Percentiles rank a stretch among this genome's conserved stretches.
phyloP scores from a whole-genome alignment of 2,888 invertebrate genomes.

The Tineola bisselliella region DNA sequence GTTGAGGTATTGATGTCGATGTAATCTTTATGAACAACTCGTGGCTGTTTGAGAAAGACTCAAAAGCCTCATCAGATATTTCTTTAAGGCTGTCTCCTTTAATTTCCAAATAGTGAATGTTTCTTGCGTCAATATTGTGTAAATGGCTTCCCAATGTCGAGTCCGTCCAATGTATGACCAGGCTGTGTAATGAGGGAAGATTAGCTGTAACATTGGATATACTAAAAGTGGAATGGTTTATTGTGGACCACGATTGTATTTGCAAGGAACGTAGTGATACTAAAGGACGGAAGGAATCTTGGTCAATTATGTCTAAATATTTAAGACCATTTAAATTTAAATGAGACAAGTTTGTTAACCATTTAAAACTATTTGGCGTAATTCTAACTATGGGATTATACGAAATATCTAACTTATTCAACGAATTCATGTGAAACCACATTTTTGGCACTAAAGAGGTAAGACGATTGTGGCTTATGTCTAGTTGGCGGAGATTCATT shows the following conservation, averaged over 20 bases:
- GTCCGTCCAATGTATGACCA: conserved; percentile 82
- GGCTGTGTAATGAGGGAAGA: conserved; percentile 76
- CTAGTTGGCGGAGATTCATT: conserved; percentile 75
- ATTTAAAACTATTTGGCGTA: conserved; percentile 75
- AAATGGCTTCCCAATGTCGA: conserved; percentile 78
- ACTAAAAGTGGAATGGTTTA: conserved; percentile 74
- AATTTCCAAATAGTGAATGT: conserved; percentile 82
- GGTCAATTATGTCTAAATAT: conserved; percentile 77
- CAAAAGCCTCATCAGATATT: conserved; percentile 82
- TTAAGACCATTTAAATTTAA: conserved; percentile 79
- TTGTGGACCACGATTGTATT: conserved; percentile 79
- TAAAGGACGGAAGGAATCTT: conserved; percentile 77
- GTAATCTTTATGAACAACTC: conserved; percentile 81
- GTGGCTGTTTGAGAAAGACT: conserved; percentile 77
- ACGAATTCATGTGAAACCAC: conserved; percentile 75
- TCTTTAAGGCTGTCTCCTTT: conserved; percentile 77
- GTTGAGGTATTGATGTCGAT: conserved; percentile 79
- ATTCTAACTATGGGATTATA: conserved; percentile 84
- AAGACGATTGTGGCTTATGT: conserved; percentile 81
- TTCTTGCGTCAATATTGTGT: conserved; percentile 79
- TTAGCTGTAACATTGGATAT: conserved; percentile 77
- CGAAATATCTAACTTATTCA: conserved; percentile 82
- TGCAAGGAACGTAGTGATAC: conserved; percentile 75
- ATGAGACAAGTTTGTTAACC: conserved; percentile 75
- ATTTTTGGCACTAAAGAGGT: conserved; percentile 77